Evolutionary conservation across 2,113 vertebrate genomes (phyloP).

Genomic region (Leiothrix lutea): DNA sequence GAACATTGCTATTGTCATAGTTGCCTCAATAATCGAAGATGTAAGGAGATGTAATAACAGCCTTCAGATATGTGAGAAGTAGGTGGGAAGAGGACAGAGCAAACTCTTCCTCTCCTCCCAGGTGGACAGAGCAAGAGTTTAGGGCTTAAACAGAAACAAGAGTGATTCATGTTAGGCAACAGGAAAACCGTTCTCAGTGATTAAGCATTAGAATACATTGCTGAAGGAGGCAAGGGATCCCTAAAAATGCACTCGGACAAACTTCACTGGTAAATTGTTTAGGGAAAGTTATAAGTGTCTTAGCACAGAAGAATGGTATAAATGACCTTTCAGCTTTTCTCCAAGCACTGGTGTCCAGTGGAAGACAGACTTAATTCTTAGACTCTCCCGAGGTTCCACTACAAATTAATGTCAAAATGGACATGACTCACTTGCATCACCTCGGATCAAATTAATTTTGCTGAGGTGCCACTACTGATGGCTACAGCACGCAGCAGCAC

Average conservation of each 20-base stretch:
- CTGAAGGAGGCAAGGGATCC: neutral
- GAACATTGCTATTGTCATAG: slow-evolving; percentile 17
- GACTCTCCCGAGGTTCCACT: neutral
- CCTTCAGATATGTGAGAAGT: neutral
- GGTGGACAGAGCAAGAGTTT: neutral
- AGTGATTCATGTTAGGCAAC: neutral
- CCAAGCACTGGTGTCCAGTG: neutral
- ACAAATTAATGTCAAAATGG: neutral
- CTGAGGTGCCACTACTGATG: neutral
- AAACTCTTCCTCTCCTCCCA: neutral
- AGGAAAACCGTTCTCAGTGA: neutral
- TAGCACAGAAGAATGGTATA: neutral
- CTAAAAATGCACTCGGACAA: neutral
- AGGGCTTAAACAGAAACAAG: neutral
- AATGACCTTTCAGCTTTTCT: neutral
- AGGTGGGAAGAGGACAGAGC: neutral
- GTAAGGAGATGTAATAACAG: neutral
- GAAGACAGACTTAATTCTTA: neutral
- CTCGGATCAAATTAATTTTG: neutral
- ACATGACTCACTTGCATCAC: neutral
- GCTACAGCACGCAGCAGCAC: neutral
- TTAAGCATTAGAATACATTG: neutral
- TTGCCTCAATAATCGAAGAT: neutral
- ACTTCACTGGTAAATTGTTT: neutral
- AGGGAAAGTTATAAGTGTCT: neutral